Percentiles rank a stretch among this genome's conserved stretches.
Conservation (phyloP, 2,888 invertebrate genomes). For the Syritta pipiens region DNA sequence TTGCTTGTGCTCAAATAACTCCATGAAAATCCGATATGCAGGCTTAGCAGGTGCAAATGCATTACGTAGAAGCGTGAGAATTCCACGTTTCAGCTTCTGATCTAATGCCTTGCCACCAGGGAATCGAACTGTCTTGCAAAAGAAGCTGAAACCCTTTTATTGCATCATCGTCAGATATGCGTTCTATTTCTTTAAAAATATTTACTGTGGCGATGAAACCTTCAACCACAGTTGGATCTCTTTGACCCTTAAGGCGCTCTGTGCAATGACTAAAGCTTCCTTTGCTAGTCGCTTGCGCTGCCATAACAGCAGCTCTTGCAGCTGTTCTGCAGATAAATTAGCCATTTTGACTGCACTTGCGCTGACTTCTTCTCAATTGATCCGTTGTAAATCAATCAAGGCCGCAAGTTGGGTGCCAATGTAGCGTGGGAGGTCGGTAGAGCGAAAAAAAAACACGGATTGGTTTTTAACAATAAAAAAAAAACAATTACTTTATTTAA, state of each 20-base stretch:
- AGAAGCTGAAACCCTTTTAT: slow-evolving; percentile 54
- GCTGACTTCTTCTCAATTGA: background rate
- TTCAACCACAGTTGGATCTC: slow-evolving; percentile 51
- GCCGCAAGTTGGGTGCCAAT: no score
- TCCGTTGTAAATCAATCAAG: no score
- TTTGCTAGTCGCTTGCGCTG: background rate
- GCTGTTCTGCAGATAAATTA: slow-evolving; percentile 16
- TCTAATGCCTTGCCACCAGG: slow-evolving; percentile 67
- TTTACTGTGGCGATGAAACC: slow-evolving; percentile 49
- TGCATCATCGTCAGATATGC: slow-evolving; percentile 51
- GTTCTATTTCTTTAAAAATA: slow-evolving; percentile 58
- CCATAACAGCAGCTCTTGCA: slow-evolving; percentile 21
- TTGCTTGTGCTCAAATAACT: slow-evolving; percentile 4
- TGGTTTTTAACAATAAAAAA: no score
- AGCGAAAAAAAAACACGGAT: no score
- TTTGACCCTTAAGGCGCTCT: slow-evolving; percentile 19
- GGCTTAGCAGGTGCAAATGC: slow-evolving; percentile 19
- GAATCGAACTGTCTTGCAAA: slow-evolving; percentile 55
- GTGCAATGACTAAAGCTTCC: slow-evolving; percentile 49
- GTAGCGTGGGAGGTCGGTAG: no score
- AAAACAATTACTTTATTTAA: no score
- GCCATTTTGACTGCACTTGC: slow-evolving; percentile 15
- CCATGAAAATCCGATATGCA: slow-evolving; percentile 14
- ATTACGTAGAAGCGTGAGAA: slow-evolving; percentile 7
- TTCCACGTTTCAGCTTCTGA: slow-evolving; percentile 3